Evolutionary conservation across 2,888 invertebrate genomes (phyloP).

Genomic region (Athalia cordata): DNA sequence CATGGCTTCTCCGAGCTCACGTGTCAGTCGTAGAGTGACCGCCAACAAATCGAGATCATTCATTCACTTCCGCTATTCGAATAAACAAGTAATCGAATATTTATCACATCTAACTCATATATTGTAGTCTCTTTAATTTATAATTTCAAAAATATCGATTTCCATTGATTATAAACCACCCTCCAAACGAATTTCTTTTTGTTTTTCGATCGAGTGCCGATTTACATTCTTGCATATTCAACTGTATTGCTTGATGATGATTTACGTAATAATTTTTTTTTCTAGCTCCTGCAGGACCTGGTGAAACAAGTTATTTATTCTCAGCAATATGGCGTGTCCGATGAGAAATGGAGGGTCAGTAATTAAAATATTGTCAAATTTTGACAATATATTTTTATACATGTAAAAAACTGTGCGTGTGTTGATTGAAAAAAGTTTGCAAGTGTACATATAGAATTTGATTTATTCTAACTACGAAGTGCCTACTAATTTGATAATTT

Average conservation of each 20-base stretch:
- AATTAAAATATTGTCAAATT: slow-evolving; percentile 1
- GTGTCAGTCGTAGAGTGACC: slow-evolving; percentile 43
- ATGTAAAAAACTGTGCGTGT: too few relatives aligned
- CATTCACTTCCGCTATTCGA: neutral
- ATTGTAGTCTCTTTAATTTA: neutral
- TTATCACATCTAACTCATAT: too few relatives aligned
- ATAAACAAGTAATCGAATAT: neutral
- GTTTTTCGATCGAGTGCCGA: too few relatives aligned
- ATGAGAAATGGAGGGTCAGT: slow-evolving; percentile 44
- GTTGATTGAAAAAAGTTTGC: too few relatives aligned
- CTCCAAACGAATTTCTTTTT: too few relatives aligned
- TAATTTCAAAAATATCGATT: too few relatives aligned
- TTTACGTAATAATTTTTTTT: neutral
- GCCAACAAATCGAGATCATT: slow-evolving; percentile 41
- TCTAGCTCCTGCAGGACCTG: neutral
- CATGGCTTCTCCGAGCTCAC: slow-evolving; percentile 41
- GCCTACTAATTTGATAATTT: too few relatives aligned
- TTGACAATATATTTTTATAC: neutral
- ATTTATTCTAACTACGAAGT: too few relatives aligned
- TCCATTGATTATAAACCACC: too few relatives aligned
- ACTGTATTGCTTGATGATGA: neutral
- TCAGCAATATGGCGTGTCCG: slow-evolving; percentile 35
- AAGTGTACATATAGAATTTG: too few relatives aligned
- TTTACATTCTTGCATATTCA: neutral
- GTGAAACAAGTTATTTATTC: neutral